phyloP scores from a whole-genome alignment of 2,888 invertebrate species.

The Cryptosula pallasiana region DNA sequence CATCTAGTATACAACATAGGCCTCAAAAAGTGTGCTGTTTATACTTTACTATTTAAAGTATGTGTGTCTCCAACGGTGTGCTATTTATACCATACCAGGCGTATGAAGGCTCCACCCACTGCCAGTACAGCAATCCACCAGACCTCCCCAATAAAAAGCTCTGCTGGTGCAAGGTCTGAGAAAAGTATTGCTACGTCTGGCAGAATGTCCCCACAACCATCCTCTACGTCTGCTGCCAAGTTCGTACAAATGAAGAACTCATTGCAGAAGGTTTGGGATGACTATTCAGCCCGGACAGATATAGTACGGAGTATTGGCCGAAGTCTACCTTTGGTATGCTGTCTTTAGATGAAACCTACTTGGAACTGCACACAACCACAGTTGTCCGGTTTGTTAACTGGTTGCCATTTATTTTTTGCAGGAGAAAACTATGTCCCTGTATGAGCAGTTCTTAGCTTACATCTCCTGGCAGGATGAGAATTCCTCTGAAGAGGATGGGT shows the following conservation, averaged over 20 bases:
- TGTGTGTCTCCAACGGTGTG: too few species aligned
- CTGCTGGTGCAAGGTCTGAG: constrained; percentile 13
- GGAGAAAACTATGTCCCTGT: constrained; percentile 40
- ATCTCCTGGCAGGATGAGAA: constrained; percentile 44
- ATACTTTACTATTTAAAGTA: too few species aligned
- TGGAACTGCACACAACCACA: too few species aligned
- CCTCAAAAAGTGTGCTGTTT: too few species aligned
- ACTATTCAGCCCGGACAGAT: constrained; percentile 40
- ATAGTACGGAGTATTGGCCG: constrained; percentile 40
- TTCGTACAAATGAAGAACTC: constrained; percentile 29
- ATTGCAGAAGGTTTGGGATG: constrained; percentile 45
- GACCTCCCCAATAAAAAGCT: background rate
- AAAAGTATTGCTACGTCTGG: background rate
- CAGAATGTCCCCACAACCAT: background rate
- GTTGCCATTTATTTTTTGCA: too few species aligned
- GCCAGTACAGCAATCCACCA: background rate
- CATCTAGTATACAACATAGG: too few species aligned
- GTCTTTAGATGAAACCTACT: too few species aligned
- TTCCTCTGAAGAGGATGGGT: constrained; percentile 35
- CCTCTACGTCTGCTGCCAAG: background rate
- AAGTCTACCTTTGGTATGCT: constrained; percentile 37
- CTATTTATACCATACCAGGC: too few species aligned
- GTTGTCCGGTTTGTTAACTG: too few species aligned
- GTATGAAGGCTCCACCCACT: background rate
- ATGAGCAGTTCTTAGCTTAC: constrained; percentile 48